Base-by-base conservation (phyloP, 2,888 invertebrate genomes). In the Catocala nupta region DNA sequence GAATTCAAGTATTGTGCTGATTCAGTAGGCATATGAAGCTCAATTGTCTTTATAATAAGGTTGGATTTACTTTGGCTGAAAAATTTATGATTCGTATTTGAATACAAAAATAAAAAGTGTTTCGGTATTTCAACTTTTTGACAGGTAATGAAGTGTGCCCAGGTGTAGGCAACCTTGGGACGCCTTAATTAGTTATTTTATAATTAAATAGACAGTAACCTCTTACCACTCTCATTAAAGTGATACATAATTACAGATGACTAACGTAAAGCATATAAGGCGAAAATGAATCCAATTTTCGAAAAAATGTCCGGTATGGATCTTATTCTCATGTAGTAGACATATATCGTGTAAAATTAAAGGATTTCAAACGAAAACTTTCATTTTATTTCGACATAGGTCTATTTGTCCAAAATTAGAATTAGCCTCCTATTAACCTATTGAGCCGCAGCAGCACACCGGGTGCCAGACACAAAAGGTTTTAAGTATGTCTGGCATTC, bases 61-160 rank as follows among this genome's bases (percentile, higher is more conserved):
- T 76, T 51, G 59, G 56, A 64, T 77, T 61, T 81, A 33, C 52
- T 34, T 54, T 75, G 59, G 12, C 49, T 45, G 4, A 5, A 0
- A 44, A 49, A 25, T 62, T 65, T 70, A 66, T 62, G 56, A 53
- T 71, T 71, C 50, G 59, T 65, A 57, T 69, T 73, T 75, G 68
- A 64, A 73, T 72, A 60, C 60, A 79, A 78, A 81, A 82, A 78
- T 68, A 70, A 74, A 71, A 76, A 77, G 77, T 71, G 62, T 65
- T 56, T 65, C 60, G 60, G 77, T 77, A 74, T 81, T 80, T 82
- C 78, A 75, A 76, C 66, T 78, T 80, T 75, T 77, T 81, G 80
- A 81, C 75, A 73, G 73, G 73, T 78, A 83, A 85, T 82, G 74
- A 73, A 81, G 70, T 73, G 74, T 75, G 55, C 60, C 81, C 84